phyloP scores from a whole-genome alignment of 2,113 vertebrate genomes.

The Gnathonemus longibarbis region DNA sequence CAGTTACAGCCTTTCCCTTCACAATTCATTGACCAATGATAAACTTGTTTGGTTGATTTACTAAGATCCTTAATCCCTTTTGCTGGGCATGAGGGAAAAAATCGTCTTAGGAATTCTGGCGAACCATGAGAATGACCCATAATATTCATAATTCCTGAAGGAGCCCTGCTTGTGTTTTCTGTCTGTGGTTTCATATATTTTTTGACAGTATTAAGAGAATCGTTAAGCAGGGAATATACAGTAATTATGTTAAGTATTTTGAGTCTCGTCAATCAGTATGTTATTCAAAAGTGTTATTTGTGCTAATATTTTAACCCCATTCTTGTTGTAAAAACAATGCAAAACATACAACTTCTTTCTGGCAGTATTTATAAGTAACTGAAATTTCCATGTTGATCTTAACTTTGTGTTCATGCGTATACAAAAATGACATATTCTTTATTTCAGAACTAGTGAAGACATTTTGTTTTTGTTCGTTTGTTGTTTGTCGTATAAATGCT shows the following conservation, averaged over 20 bases:
- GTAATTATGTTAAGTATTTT: neutral
- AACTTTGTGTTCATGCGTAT: neutral
- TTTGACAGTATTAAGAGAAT: neutral
- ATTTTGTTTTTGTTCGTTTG: neutral
- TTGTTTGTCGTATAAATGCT: neutral
- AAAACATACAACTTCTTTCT: neutral
- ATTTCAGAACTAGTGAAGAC: neutral
- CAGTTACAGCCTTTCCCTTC: neutral
- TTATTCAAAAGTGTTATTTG: neutral
- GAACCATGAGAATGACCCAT: neutral
- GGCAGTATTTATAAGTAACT: neutral
- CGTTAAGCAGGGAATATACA: neutral
- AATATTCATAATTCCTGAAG: neutral
- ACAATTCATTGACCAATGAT: neutral
- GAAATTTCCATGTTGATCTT: neutral
- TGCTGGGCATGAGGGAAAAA: neutral
- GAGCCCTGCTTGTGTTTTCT: neutral
- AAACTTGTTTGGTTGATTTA: slow-evolving; percentile 11
- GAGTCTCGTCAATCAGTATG: neutral
- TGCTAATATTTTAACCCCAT: neutral
- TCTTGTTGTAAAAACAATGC: neutral
- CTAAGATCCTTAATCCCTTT: slow-evolving; percentile 29
- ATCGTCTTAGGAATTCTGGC: neutral
- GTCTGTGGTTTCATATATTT: neutral
- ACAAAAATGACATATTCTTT: neutral